Evolutionary conservation across 2,888 invertebrate species (phyloP).

Genomic region (Hesperia comma): DNA sequence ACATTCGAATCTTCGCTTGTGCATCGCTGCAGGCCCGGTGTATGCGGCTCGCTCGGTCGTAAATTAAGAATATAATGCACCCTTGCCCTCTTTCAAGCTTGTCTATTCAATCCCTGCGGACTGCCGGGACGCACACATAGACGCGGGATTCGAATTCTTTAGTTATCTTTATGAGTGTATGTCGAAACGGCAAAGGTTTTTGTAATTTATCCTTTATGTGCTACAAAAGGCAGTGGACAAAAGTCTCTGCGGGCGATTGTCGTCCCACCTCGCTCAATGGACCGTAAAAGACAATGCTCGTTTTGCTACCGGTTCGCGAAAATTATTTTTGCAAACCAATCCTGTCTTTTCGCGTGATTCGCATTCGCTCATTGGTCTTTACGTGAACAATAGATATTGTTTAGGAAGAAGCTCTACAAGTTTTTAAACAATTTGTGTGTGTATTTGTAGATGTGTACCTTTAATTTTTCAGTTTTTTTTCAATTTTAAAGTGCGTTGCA

Average conservation of each 20-base stretch:
- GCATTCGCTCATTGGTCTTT: constrained; percentile 65
- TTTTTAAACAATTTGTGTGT: constrained; percentile 53
- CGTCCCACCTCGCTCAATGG: constrained; percentile 57
- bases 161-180: constrained; percentile 76
- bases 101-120: constrained; percentile 67
- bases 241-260: constrained; percentile 63
- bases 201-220: constrained; percentile 78
- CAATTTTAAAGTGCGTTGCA: constrained; percentile 53
- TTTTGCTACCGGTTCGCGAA: constrained; percentile 74
- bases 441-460: constrained; percentile 57
- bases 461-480: constrained; percentile 59
- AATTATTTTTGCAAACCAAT: constrained; percentile 81
- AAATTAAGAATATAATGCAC: constrained; percentile 79
- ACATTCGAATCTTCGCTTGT: constrained; percentile 55
- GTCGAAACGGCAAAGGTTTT: constrained; percentile 66
- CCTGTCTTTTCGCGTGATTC: constrained; percentile 60
- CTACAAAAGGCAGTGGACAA: constrained; percentile 74
- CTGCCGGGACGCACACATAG: constrained; percentile 54
- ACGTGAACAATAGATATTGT: constrained; percentile 67
- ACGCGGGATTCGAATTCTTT: constrained; percentile 65
- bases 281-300: constrained; percentile 63
- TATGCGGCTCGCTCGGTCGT: constrained; percentile 54
- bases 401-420: constrained; percentile 49
- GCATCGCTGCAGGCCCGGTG: constrained; percentile 69
- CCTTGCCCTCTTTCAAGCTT: constrained; percentile 72